Evolutionary conservation across 1,140 invertebrate genomes (phyloP), one percentile per base, ranked within the genome.

Genomic region (Eurosta solidaginis): DNA sequence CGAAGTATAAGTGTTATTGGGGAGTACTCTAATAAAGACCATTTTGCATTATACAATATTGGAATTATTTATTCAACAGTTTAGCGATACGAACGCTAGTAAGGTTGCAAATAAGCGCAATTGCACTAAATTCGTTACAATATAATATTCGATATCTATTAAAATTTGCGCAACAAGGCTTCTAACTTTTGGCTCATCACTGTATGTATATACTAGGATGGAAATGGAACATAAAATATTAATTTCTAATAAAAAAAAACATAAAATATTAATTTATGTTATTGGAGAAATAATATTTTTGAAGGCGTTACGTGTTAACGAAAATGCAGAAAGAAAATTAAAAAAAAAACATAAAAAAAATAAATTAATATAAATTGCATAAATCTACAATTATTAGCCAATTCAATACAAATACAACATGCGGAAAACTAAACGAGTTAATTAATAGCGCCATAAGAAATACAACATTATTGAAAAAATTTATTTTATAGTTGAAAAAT

Each of bases 351-450:
- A 68, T 17, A 40, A 40, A 40, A 27, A 22, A 68, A 68, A 40
- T 1, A n/a, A 40, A 68, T 0, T 17, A 52, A 52, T 68, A 68
- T 68, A 40, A 40, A 68, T 68, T 22, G 40, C 36, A 22, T 7
- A 40, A 68, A 40, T 17, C 20, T 6, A 40, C 59, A 68, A 40
- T n/a, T 68, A 68, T 40, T 68, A 68, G 59, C 59, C 59, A 68
- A 68, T 68, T 68, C 36, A 68, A 40, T n/a, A 68, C 52, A 59
- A 27, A 59, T 27, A 59, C 33, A 33, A 33, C 59, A 68, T 33
- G 59, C 59, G 59, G 20, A 54, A 54, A 40, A 40, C 5, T 5
- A 22, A 68, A 40, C 36, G 22, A 68, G 59, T 68, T 68, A 68
- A 68, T 68, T 68, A 68, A 40, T 68, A n/a, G 20, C 36, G 59